A percentile compares a stretch with the other conserved stretches of the same genome.
phyloP scores from a whole-genome alignment of 2,888 invertebrate species.

The Eupithecia dodoneata region DNA sequence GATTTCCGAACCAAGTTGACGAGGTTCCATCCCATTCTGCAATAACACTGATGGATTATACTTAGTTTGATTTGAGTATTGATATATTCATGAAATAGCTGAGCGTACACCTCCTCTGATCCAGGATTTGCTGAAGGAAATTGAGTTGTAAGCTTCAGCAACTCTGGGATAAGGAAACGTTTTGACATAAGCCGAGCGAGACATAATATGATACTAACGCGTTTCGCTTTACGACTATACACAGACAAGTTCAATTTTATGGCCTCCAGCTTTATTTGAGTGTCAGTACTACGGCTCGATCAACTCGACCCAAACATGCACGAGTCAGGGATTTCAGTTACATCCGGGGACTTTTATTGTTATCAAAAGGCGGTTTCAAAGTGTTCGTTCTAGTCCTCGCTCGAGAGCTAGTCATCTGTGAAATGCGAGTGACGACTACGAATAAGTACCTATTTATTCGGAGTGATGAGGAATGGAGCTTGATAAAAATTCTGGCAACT shows the following conservation, averaged over 20 bases:
- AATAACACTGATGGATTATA: neutral
- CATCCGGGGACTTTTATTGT: neutral
- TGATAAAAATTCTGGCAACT: neutral
- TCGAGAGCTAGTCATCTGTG: neutral
- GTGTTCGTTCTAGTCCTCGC: neutral
- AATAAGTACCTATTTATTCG: too few relatives aligned
- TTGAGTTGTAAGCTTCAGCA: slow-evolving; percentile 73
- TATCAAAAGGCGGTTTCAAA: neutral
- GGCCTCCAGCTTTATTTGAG: slow-evolving; percentile 10
- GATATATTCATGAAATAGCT: slow-evolving; percentile 67
- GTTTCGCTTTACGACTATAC: slow-evolving; percentile 44
- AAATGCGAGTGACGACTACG: neutral
- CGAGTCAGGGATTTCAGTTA: slow-evolving; percentile 8
- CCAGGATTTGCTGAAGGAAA: slow-evolving; percentile 71
- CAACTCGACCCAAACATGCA: slow-evolving; percentile 5
- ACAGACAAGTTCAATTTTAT: slow-evolving; percentile 38
- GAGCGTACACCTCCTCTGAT: slow-evolving; percentile 64
- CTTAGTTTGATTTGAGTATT: slow-evolving; percentile 43
- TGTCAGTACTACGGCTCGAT: neutral
- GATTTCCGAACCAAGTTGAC: neutral
- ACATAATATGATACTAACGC: slow-evolving; percentile 54
- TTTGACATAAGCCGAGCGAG: slow-evolving; percentile 58
- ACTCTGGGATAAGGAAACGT: slow-evolving; percentile 60
- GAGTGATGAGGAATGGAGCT: neutral
- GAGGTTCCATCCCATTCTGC: neutral